Base-by-base conservation (phyloP, 2,113 vertebrate genomes). In the Aldabrachelys gigantea region DNA sequence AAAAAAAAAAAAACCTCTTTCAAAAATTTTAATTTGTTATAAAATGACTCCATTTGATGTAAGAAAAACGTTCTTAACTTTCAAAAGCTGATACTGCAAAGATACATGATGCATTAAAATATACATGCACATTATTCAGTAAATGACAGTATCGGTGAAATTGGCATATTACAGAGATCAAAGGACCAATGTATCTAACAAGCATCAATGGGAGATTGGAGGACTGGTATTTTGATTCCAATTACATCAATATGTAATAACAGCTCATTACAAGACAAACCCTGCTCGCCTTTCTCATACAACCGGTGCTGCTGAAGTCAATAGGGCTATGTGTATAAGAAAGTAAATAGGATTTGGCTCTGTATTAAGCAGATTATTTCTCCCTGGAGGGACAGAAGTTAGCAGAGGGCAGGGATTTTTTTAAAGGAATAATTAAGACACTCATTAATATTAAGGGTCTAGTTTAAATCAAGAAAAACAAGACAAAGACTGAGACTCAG, bases 1-100 rank as follows among this genome's bases (percentile, higher is more conserved):
- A 94, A 12, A 49, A 49, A 92, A 94, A 12, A 92, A 94, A 96
- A 84, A 84, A 94, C 57, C 91, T 95, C 93, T 78, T 85, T 80
- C 44, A 92, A 97, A 96, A 85, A 97, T 94, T 95, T 75, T 89
- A 38, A 89, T 59, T 72, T 88, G 75, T 5, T 25, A 90, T 86
- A 80, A 91, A 80, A 82, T 52, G 3, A 83, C 78, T 88, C 84
- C 89, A 65, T 87, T 92, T 92, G 83, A 85, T 87, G 72, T n/a
- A 65, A 92, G 91, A 25, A 54, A 94, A 83, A 93, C 31, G 27
- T 52, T 75, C 79, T 89, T 89, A 81, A 80, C 52, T 89, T 91
- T 83, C 87, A 89, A 88, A 89, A 94, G 87, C 76, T 86, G 50
- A 88, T 92, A 90, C 0, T 16, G 21, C 47, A 89, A 91, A 86